These are phyloP conservation scores for Heliconius himera DNA, from an alignment of 1,140 invertebrate genomes.

Conservation along the genomic window DNA sequence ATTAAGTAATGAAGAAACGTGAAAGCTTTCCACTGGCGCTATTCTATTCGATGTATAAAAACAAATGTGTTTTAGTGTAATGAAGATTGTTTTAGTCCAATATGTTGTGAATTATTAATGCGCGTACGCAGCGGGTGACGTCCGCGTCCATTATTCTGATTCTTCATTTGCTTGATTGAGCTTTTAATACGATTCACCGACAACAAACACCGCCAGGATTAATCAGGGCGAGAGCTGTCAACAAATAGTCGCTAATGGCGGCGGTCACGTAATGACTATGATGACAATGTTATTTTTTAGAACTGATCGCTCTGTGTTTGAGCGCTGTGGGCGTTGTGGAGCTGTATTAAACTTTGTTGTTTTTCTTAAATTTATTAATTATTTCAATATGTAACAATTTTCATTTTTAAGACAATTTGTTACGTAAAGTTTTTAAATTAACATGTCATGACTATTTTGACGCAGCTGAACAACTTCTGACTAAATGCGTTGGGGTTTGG, in stretches of 20 bases:
- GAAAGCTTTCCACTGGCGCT: conserved; percentile 39
- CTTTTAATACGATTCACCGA: conserved; percentile 79
- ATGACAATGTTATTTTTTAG: conserved; percentile 43
- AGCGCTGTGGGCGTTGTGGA: background rate
- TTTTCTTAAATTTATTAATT: background rate
- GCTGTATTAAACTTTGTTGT: background rate
- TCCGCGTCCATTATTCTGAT: conserved; percentile 77
- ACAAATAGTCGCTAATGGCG: conserved; percentile 74
- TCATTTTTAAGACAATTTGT: background rate
- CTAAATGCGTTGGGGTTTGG: background rate
- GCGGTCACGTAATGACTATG: conserved; percentile 62
- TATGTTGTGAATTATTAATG: conserved; percentile 77
- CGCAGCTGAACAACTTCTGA: background rate
- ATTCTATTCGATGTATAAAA: conserved; percentile 53
- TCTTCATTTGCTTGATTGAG: conserved; percentile 81
- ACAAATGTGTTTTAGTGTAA: conserved; percentile 75
- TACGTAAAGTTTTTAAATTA: background rate
- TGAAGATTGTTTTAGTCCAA: conserved; percentile 78
- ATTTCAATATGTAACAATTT: background rate
- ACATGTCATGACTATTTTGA: background rate
- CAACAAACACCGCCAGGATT: conserved; percentile 68
- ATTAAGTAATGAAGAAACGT: conserved; percentile 48
- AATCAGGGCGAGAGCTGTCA: conserved; percentile 75
- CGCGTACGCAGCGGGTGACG: conserved; percentile 74
- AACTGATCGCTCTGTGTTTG: conserved; percentile 32